Conservation (phyloP, 2,797 vertebrate genomes). For the Ceryle rudis region DNA sequence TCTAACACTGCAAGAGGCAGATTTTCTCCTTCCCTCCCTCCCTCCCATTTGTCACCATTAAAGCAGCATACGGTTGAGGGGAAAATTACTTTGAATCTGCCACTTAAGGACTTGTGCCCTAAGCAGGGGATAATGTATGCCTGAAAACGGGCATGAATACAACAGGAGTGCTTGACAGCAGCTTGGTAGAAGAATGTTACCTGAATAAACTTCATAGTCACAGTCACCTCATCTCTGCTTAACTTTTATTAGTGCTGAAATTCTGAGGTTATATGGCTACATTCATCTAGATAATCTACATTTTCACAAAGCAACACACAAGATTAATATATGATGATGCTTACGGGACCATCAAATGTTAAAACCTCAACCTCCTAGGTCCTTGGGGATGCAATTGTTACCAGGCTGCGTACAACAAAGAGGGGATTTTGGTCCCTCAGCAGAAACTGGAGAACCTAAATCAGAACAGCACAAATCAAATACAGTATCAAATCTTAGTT, state of each 20-base stretch:
- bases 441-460: not conserved
- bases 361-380: not conserved
- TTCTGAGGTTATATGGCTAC: not conserved
- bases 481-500: not conserved
- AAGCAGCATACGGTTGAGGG: not conserved
- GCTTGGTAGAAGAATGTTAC: not conserved
- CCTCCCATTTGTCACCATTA: not conserved
- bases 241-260: not conserved
- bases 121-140: not conserved
- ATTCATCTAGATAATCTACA: not conserved
- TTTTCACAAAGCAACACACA: not conserved
- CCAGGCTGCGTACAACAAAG: not conserved
- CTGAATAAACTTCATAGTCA: not conserved
- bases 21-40: not conserved
- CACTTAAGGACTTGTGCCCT: not conserved
- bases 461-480: not conserved
- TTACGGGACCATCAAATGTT: rapidly evolving
- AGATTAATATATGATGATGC: not conserved
- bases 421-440: slow-evolving; percentile 1
- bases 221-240: not conserved
- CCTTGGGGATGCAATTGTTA: not conserved
- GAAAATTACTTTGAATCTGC: not conserved
- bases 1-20: not conserved
- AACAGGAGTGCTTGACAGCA: not conserved
- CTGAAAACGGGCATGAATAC: not conserved